These are phyloP conservation scores for Tragelaphus strepsiceros DNA, from an alignment of 2,113 vertebrate species.

Conservation along the genomic window DNA sequence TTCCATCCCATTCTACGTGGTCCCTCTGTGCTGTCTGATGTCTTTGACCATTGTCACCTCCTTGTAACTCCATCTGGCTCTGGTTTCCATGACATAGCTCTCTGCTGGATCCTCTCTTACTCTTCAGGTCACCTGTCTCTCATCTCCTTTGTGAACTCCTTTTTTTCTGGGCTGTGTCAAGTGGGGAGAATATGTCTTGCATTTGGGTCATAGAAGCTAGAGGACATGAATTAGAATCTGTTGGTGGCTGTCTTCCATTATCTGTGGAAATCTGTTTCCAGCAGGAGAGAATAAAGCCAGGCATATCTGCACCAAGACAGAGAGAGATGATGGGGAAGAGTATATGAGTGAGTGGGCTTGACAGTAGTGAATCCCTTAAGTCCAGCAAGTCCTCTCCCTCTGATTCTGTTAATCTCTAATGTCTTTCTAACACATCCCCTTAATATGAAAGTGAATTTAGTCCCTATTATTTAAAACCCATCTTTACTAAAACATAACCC, in stretches of 20 bases:
- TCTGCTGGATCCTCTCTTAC: not conserved
- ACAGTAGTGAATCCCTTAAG: not conserved
- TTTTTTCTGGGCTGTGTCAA: not conserved
- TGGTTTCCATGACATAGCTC: not conserved
- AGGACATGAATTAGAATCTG: not conserved
- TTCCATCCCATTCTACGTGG: not conserved
- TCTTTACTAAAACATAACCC: not conserved
- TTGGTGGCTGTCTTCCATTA: not conserved
- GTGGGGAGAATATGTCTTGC: not conserved
- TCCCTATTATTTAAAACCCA: not conserved
- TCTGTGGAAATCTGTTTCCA: not conserved
- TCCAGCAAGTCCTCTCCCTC: not conserved
- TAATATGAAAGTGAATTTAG: not conserved
- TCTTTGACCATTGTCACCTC: not conserved
- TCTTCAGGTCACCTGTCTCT: not conserved
- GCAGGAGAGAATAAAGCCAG: not conserved
- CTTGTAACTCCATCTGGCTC: not conserved
- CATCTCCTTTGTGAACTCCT: not conserved
- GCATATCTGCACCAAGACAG: not conserved
- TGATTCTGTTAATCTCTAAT: not conserved
- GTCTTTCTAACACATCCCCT: not conserved
- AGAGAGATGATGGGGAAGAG: not conserved
- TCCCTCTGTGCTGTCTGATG: not conserved
- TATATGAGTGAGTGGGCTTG: not conserved
- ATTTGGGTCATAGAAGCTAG: not conserved